Percentiles rank a stretch among this genome's conserved stretches.
Evolutionary conservation across 64 coral and sea anemone species (phyloP).

Genomic region (Montipora sp.): DNA sequence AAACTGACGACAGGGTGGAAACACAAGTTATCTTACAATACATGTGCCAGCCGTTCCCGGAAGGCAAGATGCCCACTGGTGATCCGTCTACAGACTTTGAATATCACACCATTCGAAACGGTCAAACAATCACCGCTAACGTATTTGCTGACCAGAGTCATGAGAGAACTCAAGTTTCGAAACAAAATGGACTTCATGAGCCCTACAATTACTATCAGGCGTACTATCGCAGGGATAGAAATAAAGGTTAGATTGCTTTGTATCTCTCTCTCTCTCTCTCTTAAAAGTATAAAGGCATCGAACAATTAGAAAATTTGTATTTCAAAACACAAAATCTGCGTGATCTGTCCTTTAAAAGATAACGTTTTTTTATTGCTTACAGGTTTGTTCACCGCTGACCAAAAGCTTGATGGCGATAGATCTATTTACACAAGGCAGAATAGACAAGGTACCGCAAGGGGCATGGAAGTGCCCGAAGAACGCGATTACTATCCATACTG

Average conservation of each 20-base stretch:
- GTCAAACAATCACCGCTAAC: background rate
- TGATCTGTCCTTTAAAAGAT: background rate
- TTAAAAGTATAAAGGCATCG: too few relatives aligned
- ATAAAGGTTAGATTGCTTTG: slow-evolving; percentile 7
- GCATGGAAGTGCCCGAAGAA: slow-evolving; percentile 62
- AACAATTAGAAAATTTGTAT: background rate
- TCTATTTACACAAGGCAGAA: slow-evolving; percentile 78
- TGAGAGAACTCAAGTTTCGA: background rate
- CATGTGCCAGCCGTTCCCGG: slow-evolving; percentile 26
- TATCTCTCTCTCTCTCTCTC: background rate
- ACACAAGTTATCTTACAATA: slow-evolving; percentile 27
- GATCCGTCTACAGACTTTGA: background rate
- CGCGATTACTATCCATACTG: too few relatives aligned
- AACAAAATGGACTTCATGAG: slow-evolving; percentile 4
- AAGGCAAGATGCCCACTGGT: background rate
- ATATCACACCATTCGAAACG: slow-evolving; percentile 24
- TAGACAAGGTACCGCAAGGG: slow-evolving; percentile 25
- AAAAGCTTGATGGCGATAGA: slow-evolving; percentile 38
- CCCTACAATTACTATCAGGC: slow-evolving; percentile 20
- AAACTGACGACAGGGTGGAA: background rate
- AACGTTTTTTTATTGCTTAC: background rate
- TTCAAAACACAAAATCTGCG: slow-evolving; percentile 14
- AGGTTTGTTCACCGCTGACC: slow-evolving; percentile 30
- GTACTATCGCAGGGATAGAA: background rate
- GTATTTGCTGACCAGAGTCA: background rate